Base-by-base conservation (phyloP, 64 coral and sea anemone species). In the Montipora cactus region DNA sequence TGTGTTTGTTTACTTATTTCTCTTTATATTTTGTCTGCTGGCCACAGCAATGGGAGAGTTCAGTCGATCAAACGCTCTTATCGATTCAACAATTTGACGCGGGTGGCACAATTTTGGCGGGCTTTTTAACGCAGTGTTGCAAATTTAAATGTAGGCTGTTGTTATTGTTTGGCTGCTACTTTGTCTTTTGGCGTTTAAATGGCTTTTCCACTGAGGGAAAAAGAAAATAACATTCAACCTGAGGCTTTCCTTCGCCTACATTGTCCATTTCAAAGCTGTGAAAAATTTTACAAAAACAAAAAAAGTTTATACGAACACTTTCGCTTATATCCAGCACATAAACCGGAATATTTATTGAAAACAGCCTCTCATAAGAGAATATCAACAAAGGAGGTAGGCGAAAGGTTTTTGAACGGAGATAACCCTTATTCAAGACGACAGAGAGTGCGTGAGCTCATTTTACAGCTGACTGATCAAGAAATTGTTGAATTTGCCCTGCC, bases 231-330 rank as follows among this genome's bases (percentile, higher is more conserved):
- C 61, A 3, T 7, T n/a, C 4, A n/a, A 5, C 2, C 20, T 64
- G 59, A 64, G 67, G 20, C 20, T 5, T 23, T 23, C 16, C 18
- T 71, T 21, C 18, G 16, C 67, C 67, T 71, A 23, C 67, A 71
- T 71, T 71, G 16, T 71, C 16, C 20, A 13, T 71, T 71, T 94
- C 3, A 88, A 87, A 76, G 87, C 88, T 45, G 59, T 64, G 59
- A 15, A 64, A 64, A 64, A 15, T 64, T 64, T 64, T 64, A 64
- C 12, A 64, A 64, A 64, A 64, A 64, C 59, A 64, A 64, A 64
- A 64, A 64, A 64, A 64, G 59, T 64, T 64, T 64, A 64, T 11
- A 10, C 9, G 59, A 64, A 11, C 59, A 64, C 13, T 64, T 64
- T 64, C 12, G 59, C 9, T 64, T 64, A 64, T 15, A 64, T 64